Evolutionary conservation across 37 sponge, comb jelly and placozoan species (phyloP).

Genomic region (Aplysina aerophoba): DNA sequence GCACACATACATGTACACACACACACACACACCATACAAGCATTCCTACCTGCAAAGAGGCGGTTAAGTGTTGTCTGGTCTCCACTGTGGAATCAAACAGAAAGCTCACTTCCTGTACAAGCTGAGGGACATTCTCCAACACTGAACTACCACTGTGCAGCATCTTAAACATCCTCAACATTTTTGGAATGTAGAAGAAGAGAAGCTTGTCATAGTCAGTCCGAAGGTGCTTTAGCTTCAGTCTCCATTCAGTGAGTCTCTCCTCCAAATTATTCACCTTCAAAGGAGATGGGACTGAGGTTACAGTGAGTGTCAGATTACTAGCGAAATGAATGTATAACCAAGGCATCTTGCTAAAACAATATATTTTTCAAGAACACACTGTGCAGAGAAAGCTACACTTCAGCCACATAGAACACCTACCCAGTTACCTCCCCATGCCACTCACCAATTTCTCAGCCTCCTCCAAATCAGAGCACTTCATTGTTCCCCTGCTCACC

Average conservation of each 20-base stretch:
- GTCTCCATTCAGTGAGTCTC: constrained; percentile 35
- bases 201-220: constrained; percentile 60
- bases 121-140: background rate
- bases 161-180: constrained; percentile 49
- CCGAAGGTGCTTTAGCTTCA: constrained; percentile 40
- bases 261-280: constrained; percentile 49
- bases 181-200: constrained; percentile 66
- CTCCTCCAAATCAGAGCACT: constrained; percentile 5
- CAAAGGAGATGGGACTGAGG: background rate
- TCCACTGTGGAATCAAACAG: constrained; percentile 38
- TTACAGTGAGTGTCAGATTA: background rate
- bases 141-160: background rate
- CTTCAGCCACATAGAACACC: too few relatives aligned
- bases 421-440: too few relatives aligned
- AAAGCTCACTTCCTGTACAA: constrained; percentile 61
- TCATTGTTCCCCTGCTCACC: background rate
- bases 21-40: too few relatives aligned
- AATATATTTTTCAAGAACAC: too few relatives aligned
- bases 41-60: too few relatives aligned
- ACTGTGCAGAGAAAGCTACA: too few relatives aligned
- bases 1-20: too few relatives aligned
- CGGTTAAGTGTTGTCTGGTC: background rate
- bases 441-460: constrained; percentile 2
- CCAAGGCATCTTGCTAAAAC: too few relatives aligned
- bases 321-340: too few relatives aligned